Evolutionary conservation across 2,888 invertebrate genomes (phyloP), one percentile per base, ranked within the genome.

Genomic region (Drosophila testacea): DNA sequence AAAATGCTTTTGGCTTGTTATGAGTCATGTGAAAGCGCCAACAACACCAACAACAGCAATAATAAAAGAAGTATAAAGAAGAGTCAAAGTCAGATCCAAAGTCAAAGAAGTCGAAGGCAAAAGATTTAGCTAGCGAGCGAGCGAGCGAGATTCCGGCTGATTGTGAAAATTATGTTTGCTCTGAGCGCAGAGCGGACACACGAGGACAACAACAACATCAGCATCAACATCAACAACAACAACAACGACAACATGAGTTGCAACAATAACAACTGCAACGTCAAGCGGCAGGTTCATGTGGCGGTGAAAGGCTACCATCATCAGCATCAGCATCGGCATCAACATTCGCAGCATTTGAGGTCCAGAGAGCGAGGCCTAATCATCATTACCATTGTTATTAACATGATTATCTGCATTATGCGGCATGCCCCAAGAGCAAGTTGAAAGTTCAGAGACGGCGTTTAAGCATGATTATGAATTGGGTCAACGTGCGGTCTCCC

Each of bases 361-460:
- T 50, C 69, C 74, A 73, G 63, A 59, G 64, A 56, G 63, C 74
- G 65, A 74, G 71, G 86, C 83, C 83, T 88, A 88, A 85, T 87
- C 89, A 84, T 89, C 88, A 85, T 85, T 89, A 87, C 89, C 85
- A 88, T 88, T 84, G 89, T 86, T 84, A 84, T 84, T 84, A 84
- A 84, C 87, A 77, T 84, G 89, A 84, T 84, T 84, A 84, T 88
- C 89, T 86, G 89, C 84, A 84, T 86, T 84, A 84, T 79, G 86
- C 67, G 62, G 57, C 74, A 66, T 68, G 81, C 88, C 78, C 78
- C 69, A 72, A 83, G 76, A 79, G 72, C 79, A 83, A 83, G 84
- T 84, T 84, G 89, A 84, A 84, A 84, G 84, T 84, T 84, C 84
- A 84, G 85, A 77, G 82, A 74, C 82, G 77, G 88, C 89, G 89